Conservation (phyloP, 2,113 vertebrate species). For the Oreotrochilus melanogaster region DNA sequence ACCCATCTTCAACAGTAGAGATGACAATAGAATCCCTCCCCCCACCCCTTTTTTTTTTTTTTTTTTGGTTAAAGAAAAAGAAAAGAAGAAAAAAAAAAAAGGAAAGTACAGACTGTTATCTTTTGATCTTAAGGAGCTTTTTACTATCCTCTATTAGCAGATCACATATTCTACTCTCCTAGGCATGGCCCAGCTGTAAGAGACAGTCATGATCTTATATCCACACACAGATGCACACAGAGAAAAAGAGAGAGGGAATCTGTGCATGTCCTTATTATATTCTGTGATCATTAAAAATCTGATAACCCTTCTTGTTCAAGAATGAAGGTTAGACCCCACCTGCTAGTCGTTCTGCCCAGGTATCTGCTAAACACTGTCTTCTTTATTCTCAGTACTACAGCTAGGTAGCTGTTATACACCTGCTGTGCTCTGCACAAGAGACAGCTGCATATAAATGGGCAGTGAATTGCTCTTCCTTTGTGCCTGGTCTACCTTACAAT, state of each 20-base stretch:
- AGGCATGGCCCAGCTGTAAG: not conserved
- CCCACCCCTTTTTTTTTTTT: no score
- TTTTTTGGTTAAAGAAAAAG: not conserved
- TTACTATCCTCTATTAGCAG: not conserved
- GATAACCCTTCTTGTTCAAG: conserved; percentile 8
- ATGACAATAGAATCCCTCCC: not conserved
- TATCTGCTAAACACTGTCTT: conserved; percentile 52
- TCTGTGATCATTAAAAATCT: conserved; percentile 52
- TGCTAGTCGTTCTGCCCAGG: conserved; percentile 43
- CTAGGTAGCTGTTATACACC: conserved; percentile 47
- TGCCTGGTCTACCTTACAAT: conserved; percentile 48
- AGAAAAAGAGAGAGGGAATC: conserved; percentile 13
- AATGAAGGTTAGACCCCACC: conserved; percentile 41
- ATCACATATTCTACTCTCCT: conserved; percentile 12
- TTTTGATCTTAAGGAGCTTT: conserved; percentile 32
- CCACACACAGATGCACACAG: not conserved
- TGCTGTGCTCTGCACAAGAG: conserved; percentile 41
- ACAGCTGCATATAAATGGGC: conserved; percentile 44
- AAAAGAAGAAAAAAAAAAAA: not conserved
- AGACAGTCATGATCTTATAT: not conserved
- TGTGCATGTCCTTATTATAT: not conserved
- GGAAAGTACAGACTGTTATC: not conserved
- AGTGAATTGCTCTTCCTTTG: conserved; percentile 34
- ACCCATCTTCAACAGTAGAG: not conserved
- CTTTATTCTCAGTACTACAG: conserved; percentile 10